phyloP scores from a whole-genome alignment of 2,113 vertebrate genomes.

The Eulemur rufifrons region DNA sequence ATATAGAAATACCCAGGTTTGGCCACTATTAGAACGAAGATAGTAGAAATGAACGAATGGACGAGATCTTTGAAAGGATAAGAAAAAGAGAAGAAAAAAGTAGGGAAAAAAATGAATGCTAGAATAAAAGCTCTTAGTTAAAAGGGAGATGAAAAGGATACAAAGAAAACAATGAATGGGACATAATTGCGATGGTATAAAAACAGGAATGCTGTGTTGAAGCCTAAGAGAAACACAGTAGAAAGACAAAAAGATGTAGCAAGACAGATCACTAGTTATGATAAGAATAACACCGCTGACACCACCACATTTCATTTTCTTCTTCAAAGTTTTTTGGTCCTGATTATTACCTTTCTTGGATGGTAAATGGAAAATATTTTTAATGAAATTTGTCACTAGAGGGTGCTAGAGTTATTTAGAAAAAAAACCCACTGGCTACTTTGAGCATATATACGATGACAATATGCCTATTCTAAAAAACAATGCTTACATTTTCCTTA shows the following conservation, averaged over 20 bases:
- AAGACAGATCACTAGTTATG: neutral
- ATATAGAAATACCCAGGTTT: neutral
- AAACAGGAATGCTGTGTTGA: neutral
- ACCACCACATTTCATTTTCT: neutral
- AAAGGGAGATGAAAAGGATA: neutral
- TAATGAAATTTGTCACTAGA: slow-evolving; percentile 73
- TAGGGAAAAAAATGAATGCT: neutral
- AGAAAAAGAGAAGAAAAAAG: neutral
- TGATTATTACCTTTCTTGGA: neutral
- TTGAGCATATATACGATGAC: neutral
- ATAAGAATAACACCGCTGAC: neutral
- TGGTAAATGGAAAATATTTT: neutral
- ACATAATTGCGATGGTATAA: neutral
- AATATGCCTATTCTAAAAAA: neutral
- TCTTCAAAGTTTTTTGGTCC: neutral
- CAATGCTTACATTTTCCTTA: neutral
- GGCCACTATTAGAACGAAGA: neutral
- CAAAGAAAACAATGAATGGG: neutral
- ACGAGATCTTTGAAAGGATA: neutral
- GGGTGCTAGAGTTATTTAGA: slow-evolving; percentile 77
- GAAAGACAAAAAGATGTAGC: neutral
- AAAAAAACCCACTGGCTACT: neutral
- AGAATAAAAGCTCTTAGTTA: neutral
- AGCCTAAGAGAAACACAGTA: neutral
- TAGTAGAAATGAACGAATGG: neutral